Percentiles rank a stretch among this genome's conserved stretches.
phyloP scores from a whole-genome alignment of 23 tunicate genomes.

The Aplidium turbinatum region DNA sequence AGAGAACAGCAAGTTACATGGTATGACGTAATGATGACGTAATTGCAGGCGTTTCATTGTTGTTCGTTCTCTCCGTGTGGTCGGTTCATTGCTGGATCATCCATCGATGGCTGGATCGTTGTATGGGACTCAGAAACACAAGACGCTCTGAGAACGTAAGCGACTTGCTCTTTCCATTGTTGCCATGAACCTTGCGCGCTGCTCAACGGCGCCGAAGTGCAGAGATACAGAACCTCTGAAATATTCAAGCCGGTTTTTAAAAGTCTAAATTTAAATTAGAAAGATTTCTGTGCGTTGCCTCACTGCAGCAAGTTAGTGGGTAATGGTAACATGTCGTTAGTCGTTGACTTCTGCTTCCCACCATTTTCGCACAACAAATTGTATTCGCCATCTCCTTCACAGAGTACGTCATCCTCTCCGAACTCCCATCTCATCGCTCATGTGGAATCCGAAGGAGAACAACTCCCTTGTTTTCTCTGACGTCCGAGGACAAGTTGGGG shows the following conservation, averaged over 20 bases:
- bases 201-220: too few relatives aligned
- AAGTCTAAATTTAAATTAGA: too few relatives aligned
- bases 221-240: not conserved
- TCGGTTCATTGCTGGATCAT: conserved; percentile 67
- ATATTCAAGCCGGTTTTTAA: too few relatives aligned
- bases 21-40: too few relatives aligned
- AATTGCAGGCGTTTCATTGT: conserved; percentile 67
- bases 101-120: conserved; percentile 69
- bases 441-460: conserved; percentile 83
- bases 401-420: conserved; percentile 55
- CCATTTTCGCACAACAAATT: not conserved
- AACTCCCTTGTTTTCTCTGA: conserved; percentile 71
- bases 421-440: conserved; percentile 57
- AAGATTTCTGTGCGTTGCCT: too few relatives aligned
- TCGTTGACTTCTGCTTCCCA: not conserved
- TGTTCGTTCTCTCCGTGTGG: conserved; percentile 90
- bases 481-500: conserved; percentile 76
- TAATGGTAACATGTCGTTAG: too few relatives aligned
- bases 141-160: conserved; percentile 57
- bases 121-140: conserved; percentile 93
- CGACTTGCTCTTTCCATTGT: not conserved
- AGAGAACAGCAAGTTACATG: too few relatives aligned
- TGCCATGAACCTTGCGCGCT: too few relatives aligned
- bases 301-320: too few relatives aligned
- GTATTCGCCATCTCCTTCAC: conserved; percentile 2